Percentiles rank a stretch among this genome's conserved stretches.
Conservation (phyloP, 2,797 vertebrate species). For the Chrysocyon brachyurus region DNA sequence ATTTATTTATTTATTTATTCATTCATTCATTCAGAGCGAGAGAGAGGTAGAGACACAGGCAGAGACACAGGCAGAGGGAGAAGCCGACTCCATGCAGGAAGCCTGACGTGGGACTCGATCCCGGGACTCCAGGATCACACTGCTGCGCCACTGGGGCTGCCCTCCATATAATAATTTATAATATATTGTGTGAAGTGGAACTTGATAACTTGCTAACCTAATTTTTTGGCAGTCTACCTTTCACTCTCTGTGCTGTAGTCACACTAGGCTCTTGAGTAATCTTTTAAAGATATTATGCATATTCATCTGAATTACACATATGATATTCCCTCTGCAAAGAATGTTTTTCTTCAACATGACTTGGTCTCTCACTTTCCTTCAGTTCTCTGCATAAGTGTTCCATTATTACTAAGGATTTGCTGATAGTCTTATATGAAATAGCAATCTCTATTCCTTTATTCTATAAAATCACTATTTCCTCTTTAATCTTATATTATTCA, state of each 20-base stretch:
- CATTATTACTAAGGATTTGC: background rate
- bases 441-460: background rate
- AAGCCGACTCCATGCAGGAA: too few relatives aligned
- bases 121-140: too few relatives aligned
- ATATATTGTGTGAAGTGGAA: background rate
- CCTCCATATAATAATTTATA: background rate
- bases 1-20: too few relatives aligned
- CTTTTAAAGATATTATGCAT: background rate
- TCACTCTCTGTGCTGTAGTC: background rate
- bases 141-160: too few relatives aligned
- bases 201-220: background rate
- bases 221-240: background rate
- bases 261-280: background rate
- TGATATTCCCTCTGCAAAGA: background rate
- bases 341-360: background rate
- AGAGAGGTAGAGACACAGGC: too few relatives aligned
- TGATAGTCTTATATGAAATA: background rate
- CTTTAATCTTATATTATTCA: constrained; percentile 5
- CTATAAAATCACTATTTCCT: background rate
- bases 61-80: too few relatives aligned
- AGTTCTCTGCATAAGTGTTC: background rate
- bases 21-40: too few relatives aligned
- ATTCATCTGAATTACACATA: background rate
- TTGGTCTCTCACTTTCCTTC: constrained; percentile 18
- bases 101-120: too few relatives aligned